Conservation (phyloP, 1,140 invertebrate species). For the Heliconius nattereri region DNA sequence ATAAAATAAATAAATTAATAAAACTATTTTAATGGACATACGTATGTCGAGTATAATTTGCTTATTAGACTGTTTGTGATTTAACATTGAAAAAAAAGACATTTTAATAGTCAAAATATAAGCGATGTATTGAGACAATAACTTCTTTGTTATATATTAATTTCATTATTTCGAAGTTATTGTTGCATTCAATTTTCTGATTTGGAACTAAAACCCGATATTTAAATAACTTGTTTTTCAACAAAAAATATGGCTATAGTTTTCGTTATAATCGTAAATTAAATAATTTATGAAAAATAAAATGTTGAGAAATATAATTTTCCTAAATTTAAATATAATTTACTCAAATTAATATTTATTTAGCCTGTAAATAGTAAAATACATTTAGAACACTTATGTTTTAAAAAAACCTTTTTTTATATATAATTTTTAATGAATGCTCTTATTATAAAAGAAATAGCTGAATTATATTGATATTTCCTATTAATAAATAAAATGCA, state of each 20-base stretch:
- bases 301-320: neutral
- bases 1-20: no score
- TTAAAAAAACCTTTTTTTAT: neutral
- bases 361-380: conserved; percentile 1
- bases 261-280: neutral
- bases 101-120: no score
- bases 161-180: neutral
- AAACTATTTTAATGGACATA: no score
- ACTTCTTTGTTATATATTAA: no score
- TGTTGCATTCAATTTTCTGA: neutral
- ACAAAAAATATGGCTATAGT: neutral
- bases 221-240: neutral
- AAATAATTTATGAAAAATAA: neutral
- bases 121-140: no score
- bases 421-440: neutral
- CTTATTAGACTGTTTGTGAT: no score
- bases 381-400: neutral
- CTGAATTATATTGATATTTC: neutral
- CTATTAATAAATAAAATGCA: neutral
- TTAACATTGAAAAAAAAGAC: no score
- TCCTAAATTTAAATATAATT: neutral
- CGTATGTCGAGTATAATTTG: no score
- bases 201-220: neutral
- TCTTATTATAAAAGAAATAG: neutral
- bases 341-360: conserved; percentile 1